Conservation (phyloP, 2,113 vertebrate species). For the Serinus canaria region DNA sequence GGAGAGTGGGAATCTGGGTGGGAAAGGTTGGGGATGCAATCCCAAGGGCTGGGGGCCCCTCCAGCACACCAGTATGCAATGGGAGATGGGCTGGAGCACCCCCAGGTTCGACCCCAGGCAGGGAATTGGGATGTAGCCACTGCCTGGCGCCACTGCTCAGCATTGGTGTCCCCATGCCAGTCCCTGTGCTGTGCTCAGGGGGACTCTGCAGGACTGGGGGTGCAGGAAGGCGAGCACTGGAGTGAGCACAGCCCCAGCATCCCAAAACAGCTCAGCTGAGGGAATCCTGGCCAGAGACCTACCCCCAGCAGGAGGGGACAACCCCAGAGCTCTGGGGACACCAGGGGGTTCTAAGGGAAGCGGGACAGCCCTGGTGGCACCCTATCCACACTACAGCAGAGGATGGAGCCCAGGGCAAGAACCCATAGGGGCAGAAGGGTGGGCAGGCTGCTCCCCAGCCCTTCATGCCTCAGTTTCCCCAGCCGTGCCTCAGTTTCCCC, state of each 20-base stretch:
- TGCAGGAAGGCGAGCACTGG: rapidly evolving
- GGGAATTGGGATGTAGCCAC: neutral
- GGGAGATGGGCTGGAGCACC: neutral
- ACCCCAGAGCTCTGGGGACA: neutral
- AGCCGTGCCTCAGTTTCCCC: neutral
- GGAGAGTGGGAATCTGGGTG: neutral
- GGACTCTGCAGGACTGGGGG: neutral
- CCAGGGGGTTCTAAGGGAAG: rapidly evolving
- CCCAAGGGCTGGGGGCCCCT: neutral
- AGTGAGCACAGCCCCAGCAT: rapidly evolving
- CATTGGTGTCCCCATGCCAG: neutral
- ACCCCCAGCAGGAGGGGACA: neutral
- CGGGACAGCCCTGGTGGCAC: rapidly evolving
- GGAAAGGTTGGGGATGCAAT: neutral
- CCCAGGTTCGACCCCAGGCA: neutral
- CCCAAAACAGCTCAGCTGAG: neutral
- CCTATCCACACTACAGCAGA: rapidly evolving
- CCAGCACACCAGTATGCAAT: rapidly evolving
- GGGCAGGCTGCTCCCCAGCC: neutral
- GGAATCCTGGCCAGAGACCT: neutral
- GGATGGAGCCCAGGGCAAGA: neutral
- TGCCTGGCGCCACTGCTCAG: neutral
- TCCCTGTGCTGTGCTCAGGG: rapidly evolving
- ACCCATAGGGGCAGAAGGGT: rapidly evolving
- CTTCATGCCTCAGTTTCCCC: neutral